Evolutionary conservation across 2,113 vertebrate species (phyloP).

Genomic region (Amphilophus citrinellus): DNA sequence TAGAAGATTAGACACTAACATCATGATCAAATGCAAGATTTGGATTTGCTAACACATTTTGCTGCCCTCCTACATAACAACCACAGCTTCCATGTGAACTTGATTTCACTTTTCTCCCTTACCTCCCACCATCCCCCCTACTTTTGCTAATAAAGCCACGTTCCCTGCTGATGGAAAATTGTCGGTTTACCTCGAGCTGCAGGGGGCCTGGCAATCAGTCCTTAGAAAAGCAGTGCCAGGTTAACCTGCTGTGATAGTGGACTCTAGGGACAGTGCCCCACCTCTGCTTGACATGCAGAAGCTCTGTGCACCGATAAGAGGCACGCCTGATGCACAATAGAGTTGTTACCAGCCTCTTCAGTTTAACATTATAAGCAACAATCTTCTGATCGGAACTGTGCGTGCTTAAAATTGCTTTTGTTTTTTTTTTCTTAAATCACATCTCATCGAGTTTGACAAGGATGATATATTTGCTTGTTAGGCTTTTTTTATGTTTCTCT

Average conservation of each 20-base stretch:
- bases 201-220: constrained; percentile 87
- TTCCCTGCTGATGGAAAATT: constrained; percentile 92
- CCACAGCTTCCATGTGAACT: constrained; percentile 62
- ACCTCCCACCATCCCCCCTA: constrained; percentile 66
- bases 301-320: constrained; percentile 86
- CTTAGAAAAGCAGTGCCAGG: constrained; percentile 93
- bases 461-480: not conserved
- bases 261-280: constrained; percentile 86
- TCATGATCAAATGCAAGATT: constrained; percentile 54
- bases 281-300: constrained; percentile 87
- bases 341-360: constrained; percentile 85
- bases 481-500: not conserved
- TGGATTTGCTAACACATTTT: constrained; percentile 48
- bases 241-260: constrained; percentile 93
- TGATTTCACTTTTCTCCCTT: constrained; percentile 73
- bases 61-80: constrained; percentile 43
- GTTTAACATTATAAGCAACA: constrained; percentile 79
- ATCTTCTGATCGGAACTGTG: constrained; percentile 50
- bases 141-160: constrained; percentile 88
- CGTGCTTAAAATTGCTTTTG: constrained; percentile 52
- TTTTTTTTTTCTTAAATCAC: constrained; percentile 12
- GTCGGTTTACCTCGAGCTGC: constrained; percentile 90
- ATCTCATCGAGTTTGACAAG: constrained; percentile 24
- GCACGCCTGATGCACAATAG: constrained; percentile 83
- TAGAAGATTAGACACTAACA: constrained; percentile 10